phyloP scores from a whole-genome alignment of 1,140 invertebrate genomes.

The Helicoverpa armigera region DNA sequence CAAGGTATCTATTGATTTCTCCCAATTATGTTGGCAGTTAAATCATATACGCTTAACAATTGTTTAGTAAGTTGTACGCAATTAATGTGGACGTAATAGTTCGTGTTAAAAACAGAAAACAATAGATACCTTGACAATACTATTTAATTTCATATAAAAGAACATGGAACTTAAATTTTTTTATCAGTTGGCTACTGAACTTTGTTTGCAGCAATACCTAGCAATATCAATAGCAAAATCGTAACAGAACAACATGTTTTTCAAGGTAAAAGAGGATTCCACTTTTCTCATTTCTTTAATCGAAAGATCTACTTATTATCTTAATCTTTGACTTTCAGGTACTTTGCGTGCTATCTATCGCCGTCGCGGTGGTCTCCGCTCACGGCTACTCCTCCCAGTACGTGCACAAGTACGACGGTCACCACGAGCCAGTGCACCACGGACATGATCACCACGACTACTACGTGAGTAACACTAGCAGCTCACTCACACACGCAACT shows the following conservation, averaged over 20 bases:
- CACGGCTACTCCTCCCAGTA: slow-evolving; percentile 70
- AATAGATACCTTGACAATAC: slow-evolving; percentile 63
- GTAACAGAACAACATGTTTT: too few relatives aligned
- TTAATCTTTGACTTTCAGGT: slow-evolving; percentile 65
- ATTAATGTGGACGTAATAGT: background rate
- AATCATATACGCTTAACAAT: background rate
- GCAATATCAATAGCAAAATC: too few relatives aligned
- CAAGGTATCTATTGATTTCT: slow-evolving; percentile 62
- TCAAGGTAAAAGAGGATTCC: background rate
- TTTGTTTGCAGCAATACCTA: too few relatives aligned
- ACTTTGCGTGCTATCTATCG: slow-evolving; percentile 59
- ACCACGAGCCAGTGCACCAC: slow-evolving; percentile 53
- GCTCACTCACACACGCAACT: too few relatives aligned
- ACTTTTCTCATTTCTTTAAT: background rate
- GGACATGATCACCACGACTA: slow-evolving; percentile 53
- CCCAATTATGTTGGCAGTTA: background rate
- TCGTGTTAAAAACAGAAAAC: background rate
- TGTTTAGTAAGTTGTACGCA: background rate
- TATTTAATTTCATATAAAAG: slow-evolving; percentile 76
- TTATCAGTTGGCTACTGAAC: slow-evolving; percentile 66
- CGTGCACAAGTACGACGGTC: slow-evolving; percentile 67
- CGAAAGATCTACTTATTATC: too few relatives aligned
- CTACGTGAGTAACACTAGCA: slow-evolving; percentile 40
- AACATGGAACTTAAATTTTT: slow-evolving; percentile 47
- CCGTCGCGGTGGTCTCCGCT: slow-evolving; percentile 54